Evolutionary conservation across 2,797 vertebrate species (phyloP).

Genomic region (Huso huso): DNA sequence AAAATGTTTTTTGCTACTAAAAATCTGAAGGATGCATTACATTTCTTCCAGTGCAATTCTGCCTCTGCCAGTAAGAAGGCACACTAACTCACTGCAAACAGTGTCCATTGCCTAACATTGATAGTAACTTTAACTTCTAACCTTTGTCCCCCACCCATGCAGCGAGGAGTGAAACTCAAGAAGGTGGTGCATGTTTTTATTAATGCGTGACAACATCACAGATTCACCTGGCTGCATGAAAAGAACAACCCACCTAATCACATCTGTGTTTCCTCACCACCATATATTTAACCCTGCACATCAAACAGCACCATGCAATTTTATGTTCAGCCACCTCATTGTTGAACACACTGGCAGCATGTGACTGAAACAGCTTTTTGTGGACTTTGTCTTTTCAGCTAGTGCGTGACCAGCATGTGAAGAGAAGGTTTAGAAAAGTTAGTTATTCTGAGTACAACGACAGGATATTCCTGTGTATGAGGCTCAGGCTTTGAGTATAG

Average conservation of each 20-base stretch:
- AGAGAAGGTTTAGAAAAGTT: too few relatives aligned
- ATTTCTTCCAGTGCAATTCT: too few relatives aligned
- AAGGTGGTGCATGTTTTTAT: conserved; percentile 86
- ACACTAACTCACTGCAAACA: too few relatives aligned
- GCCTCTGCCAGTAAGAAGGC: too few relatives aligned
- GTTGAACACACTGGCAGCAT: background rate
- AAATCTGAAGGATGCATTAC: too few relatives aligned
- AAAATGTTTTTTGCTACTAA: too few relatives aligned
- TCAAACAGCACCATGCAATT: background rate
- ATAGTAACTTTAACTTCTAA: conserved; percentile 51
- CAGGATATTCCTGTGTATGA: too few relatives aligned
- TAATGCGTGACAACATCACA: background rate
- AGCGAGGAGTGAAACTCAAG: conserved; percentile 93
- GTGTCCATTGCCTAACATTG: background rate
- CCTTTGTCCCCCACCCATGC: conserved; percentile 59
- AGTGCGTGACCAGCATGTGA: too few relatives aligned
- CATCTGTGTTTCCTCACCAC: background rate
- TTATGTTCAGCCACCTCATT: background rate
- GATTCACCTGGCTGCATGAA: conserved; percentile 48
- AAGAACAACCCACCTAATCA: background rate
- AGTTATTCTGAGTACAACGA: too few relatives aligned
- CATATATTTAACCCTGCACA: background rate
- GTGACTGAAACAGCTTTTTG: background rate
- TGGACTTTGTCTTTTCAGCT: too few relatives aligned
- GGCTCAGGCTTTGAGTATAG: too few relatives aligned